These are phyloP conservation scores for Otolemur crassicaudatus DNA, from an alignment of 2,797 vertebrate species.

Conservation along the genomic window DNA sequence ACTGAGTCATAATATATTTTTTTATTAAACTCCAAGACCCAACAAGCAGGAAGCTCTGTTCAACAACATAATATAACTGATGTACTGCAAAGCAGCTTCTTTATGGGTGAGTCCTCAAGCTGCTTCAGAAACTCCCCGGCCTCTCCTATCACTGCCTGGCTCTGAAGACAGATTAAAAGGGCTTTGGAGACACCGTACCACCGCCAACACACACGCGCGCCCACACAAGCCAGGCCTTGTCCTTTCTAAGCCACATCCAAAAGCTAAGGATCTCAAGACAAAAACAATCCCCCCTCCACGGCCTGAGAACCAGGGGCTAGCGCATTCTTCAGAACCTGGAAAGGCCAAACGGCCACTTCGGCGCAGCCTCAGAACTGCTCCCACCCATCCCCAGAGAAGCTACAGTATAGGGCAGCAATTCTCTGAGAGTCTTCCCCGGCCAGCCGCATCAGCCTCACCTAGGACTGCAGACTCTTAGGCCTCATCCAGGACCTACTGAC, in stretches of 20 bases:
- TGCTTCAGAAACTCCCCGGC: slow-evolving; percentile 42
- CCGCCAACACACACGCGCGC: background rate
- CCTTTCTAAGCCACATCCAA: background rate
- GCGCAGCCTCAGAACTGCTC: background rate
- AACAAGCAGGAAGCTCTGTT: slow-evolving; percentile 78
- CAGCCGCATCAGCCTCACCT: background rate
- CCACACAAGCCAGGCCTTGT: no score
- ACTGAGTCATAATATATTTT: slow-evolving; percentile 81
- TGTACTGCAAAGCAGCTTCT: slow-evolving; percentile 58
- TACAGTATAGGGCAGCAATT: rapidly evolving
- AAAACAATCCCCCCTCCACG: background rate
- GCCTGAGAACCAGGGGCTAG: background rate
- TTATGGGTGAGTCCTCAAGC: slow-evolving; percentile 22
- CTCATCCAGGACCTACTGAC: background rate
- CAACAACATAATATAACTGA: slow-evolving; percentile 73
- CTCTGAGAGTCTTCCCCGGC: background rate
- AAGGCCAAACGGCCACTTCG: background rate
- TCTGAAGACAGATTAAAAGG: slow-evolving; percentile 54
- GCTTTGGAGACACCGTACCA: background rate
- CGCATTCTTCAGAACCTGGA: background rate
- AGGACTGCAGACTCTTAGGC: background rate
- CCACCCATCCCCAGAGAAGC: rapidly evolving
- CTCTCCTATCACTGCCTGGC: background rate
- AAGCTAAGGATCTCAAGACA: background rate
- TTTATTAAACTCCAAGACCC: slow-evolving; percentile 81